Evolutionary conservation across 2,113 vertebrate genomes (phyloP).

Genomic region (Rostratula benghalensis): DNA sequence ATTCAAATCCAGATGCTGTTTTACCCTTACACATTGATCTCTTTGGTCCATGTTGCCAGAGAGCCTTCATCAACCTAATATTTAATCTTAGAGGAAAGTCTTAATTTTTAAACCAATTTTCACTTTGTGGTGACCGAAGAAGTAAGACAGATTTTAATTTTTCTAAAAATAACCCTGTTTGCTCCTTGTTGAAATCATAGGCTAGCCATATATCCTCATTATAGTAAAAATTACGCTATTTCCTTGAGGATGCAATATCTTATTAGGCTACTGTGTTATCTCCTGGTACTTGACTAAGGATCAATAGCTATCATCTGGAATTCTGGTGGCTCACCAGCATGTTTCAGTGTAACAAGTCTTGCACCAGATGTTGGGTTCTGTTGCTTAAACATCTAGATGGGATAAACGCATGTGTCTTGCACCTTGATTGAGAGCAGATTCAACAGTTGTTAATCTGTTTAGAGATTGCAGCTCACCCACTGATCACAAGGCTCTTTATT

Average conservation of each 20-base stretch:
- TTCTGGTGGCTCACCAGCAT: neutral
- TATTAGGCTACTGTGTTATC: neutral
- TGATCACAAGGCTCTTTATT: neutral
- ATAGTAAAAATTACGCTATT: neutral
- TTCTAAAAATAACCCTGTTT: neutral
- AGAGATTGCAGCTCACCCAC: neutral
- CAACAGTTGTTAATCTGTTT: neutral
- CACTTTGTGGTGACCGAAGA: neutral
- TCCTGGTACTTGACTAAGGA: neutral
- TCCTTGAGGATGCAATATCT: neutral
- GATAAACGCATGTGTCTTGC: neutral
- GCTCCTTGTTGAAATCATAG: neutral
- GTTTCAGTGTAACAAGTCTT: neutral
- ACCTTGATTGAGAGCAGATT: neutral
- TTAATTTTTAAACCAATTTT: neutral
- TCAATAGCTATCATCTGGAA: neutral
- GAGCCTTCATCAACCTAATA: neutral
- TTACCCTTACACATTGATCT: neutral
- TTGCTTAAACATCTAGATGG: neutral
- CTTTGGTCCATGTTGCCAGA: neutral
- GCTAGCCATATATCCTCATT: neutral
- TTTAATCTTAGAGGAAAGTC: neutral
- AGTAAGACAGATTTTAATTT: neutral
- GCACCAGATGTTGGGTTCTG: neutral
- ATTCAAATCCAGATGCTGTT: neutral